A percentile compares a stretch with the other conserved stretches of the same genome.
phyloP scores from a whole-genome alignment of 2,888 invertebrate genomes.

The Rutpela maculata region DNA sequence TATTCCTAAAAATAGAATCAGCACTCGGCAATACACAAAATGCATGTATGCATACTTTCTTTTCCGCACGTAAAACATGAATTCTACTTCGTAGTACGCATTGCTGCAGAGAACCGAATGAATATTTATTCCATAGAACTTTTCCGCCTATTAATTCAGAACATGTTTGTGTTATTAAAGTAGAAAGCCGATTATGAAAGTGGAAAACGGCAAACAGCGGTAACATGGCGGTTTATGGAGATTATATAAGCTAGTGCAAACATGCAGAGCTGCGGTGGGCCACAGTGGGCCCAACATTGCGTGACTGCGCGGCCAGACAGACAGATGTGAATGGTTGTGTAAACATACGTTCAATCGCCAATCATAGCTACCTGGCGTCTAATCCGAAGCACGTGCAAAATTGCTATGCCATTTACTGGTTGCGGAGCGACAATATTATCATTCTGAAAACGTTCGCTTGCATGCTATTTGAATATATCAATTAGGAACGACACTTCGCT shows the following conservation, averaged over 20 bases:
- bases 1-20: slow-evolving; percentile 3
- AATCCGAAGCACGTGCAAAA: slow-evolving; percentile 54
- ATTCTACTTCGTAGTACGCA: slow-evolving; percentile 7
- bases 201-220: slow-evolving; percentile 42
- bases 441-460: slow-evolving; percentile 59
- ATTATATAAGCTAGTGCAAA: slow-evolving; percentile 37
- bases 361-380: slow-evolving; percentile 44
- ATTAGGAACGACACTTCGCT: slow-evolving; percentile 56
- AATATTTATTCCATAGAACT: slow-evolving; percentile 33
- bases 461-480: slow-evolving; percentile 65
- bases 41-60: slow-evolving; percentile 13
- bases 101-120: slow-evolving; percentile 14
- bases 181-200: slow-evolving; percentile 40
- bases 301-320: slow-evolving; percentile 31
- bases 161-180: slow-evolving; percentile 42
- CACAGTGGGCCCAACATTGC: slow-evolving; percentile 36
- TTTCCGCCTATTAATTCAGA: slow-evolving; percentile 38
- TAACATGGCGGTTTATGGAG: slow-evolving; percentile 40
- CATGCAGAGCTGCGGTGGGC: slow-evolving; percentile 36
- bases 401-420: slow-evolving; percentile 53
- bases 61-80: not conserved
- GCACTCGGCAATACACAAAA: slow-evolving; percentile 10
- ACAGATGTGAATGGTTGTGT: slow-evolving; percentile 16
- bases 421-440: slow-evolving; percentile 53
- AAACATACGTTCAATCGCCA: slow-evolving; percentile 44